A percentile compares a stretch with the other conserved stretches of the same genome.
These are phyloP conservation scores for Rhegmatorhina hoffmannsi DNA, from an alignment of 2,113 vertebrate species.

Conservation along the genomic window DNA sequence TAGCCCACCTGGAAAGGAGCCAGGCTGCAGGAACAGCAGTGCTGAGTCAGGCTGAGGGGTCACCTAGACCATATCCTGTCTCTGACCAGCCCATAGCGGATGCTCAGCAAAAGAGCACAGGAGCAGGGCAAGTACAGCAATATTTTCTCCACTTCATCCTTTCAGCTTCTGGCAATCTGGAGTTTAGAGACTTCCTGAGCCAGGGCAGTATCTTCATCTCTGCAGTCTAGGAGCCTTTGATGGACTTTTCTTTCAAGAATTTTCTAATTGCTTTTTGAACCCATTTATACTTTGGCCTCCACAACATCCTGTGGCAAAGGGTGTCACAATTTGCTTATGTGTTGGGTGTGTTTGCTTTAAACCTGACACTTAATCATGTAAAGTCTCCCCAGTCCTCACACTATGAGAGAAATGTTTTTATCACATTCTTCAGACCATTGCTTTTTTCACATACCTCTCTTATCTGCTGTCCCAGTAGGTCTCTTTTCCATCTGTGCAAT, in stretches of 20 bases:
- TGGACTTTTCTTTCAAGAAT: constrained; percentile 3
- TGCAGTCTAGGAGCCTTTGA: constrained; percentile 2
- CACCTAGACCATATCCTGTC: constrained; percentile 38
- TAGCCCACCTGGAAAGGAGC: constrained; percentile 24
- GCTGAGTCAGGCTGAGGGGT: constrained; percentile 51
- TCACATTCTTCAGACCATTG: not conserved
- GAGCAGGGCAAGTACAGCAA: not conserved
- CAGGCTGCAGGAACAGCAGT: constrained; percentile 43
- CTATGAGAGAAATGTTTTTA: not conserved
- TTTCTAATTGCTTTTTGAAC: constrained; percentile 28
- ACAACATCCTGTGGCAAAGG: not conserved
- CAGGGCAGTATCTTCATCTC: not conserved
- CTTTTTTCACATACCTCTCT: not conserved
- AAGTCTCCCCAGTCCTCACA: not conserved
- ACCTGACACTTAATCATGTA: not conserved
- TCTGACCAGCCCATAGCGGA: not conserved
- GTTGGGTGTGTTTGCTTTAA: not conserved
- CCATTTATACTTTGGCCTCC: not conserved
- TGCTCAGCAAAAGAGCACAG: not conserved
- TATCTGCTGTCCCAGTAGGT: not conserved
- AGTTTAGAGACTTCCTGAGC: constrained; percentile 41
- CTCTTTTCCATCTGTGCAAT: not conserved
- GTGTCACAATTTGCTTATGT: not conserved
- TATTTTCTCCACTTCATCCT: constrained; percentile 31
- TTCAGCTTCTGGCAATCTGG: constrained; percentile 3